These are phyloP conservation scores for Nothura maculosa DNA, from an alignment of 2,797 vertebrate genomes.

Conservation along the genomic window DNA sequence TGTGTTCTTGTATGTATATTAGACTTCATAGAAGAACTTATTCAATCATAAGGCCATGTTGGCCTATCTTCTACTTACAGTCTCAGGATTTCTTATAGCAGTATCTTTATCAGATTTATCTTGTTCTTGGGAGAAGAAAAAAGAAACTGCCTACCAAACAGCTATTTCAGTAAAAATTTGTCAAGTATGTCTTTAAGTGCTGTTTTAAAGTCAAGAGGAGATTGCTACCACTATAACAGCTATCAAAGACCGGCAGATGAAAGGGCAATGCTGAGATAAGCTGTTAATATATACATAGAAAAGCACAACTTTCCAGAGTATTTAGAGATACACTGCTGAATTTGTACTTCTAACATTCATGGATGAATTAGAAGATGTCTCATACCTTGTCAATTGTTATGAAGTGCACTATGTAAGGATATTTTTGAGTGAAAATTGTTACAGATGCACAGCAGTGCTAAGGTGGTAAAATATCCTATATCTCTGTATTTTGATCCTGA, in stretches of 20 bases:
- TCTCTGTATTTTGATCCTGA: not conserved
- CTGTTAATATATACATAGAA: not conserved
- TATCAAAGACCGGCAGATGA: not conserved
- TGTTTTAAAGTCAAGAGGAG: not conserved
- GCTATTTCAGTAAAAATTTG: not conserved
- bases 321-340: not conserved
- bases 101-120: not conserved
- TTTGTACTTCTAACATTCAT: not conserved
- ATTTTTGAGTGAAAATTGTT: not conserved
- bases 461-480: not conserved
- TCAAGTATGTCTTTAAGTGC: not conserved
- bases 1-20: not conserved
- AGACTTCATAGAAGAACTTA: slow-evolving; percentile 2
- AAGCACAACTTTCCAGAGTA: not conserved
- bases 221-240: not conserved
- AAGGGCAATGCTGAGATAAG: not conserved
- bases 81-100: not conserved
- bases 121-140: not conserved
- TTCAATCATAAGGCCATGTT: slow-evolving; percentile 20
- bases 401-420: not conserved
- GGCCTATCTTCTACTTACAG: slow-evolving; percentile 20
- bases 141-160: not conserved
- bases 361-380: not conserved
- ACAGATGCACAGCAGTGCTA: not conserved
- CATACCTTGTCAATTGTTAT: not conserved